phyloP scores from a whole-genome alignment of 92 coral and sea anemone species.

The Phenganax subtilis region DNA sequence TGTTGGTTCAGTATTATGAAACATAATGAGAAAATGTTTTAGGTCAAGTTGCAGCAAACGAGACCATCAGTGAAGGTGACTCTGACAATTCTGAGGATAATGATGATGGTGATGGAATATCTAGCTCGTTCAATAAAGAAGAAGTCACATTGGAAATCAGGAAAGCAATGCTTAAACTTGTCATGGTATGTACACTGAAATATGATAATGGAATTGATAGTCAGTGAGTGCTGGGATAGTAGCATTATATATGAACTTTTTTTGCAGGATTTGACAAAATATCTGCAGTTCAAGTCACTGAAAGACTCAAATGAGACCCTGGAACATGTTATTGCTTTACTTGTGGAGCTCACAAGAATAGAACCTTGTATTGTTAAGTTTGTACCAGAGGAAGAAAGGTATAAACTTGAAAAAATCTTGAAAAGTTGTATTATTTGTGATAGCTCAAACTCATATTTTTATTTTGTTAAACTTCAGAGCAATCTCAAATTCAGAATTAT shows the following conservation, averaged over 20 bases:
- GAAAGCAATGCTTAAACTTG: slow-evolving; percentile 13
- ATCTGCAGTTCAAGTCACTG: slow-evolving; percentile 63
- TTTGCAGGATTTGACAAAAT: slow-evolving; percentile 63
- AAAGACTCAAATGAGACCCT: slow-evolving; percentile 73
- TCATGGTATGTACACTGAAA: background rate
- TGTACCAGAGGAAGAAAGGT: slow-evolving; percentile 37
- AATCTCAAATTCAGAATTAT: background rate
- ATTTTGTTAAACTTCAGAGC: background rate
- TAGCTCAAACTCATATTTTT: background rate
- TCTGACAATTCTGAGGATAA: slow-evolving; percentile 37
- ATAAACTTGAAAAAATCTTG: background rate
- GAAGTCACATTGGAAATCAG: slow-evolving; percentile 9
- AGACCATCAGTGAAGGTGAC: slow-evolving; percentile 8
- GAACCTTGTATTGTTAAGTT: slow-evolving; percentile 50
- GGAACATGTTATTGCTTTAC: slow-evolving; percentile 67
- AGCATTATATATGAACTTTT: slow-evolving; percentile 36
- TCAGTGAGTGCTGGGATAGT: background rate
- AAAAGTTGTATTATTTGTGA: background rate
- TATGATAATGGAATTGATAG: background rate
- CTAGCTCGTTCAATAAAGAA: slow-evolving; percentile 26
- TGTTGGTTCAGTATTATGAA: background rate
- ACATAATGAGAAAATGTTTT: background rate
- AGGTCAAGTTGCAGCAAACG: slow-evolving; percentile 19
- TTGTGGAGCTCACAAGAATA: slow-evolving; percentile 70
- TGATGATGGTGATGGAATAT: slow-evolving; percentile 24